Evolutionary conservation across 2,888 invertebrate genomes (phyloP).

Genomic region (Melieria picta): DNA sequence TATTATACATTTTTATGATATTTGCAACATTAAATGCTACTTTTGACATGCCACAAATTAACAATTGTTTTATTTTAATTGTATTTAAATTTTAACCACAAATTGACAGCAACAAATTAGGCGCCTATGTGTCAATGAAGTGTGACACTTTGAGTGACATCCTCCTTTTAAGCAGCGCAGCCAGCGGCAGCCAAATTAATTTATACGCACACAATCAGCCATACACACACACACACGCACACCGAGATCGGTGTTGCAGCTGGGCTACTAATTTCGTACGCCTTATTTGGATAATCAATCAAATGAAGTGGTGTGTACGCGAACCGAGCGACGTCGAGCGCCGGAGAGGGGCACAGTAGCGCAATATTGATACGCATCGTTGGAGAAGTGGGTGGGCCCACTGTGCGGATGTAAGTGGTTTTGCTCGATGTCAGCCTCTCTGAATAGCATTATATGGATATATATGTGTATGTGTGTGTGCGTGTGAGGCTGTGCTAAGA

Average conservation of each 20-base stretch:
- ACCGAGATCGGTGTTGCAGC: not conserved
- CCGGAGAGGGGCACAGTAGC: not conserved
- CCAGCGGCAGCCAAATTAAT: not conserved
- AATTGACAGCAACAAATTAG: not conserved
- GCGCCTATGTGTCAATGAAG: not conserved
- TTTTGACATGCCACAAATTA: no score
- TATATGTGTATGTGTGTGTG: constrained; percentile 12
- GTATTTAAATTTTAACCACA: not conserved
- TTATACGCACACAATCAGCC: not conserved
- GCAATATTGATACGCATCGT: not conserved
- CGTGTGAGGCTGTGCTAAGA: constrained; percentile 12
- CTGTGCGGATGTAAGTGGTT: constrained; percentile 2
- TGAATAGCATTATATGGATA: not conserved
- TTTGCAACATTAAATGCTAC: no score
- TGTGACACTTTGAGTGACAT: not conserved
- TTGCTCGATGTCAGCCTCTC: not conserved
- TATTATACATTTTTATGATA: no score
- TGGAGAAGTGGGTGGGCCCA: not conserved
- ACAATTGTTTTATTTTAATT: no score
- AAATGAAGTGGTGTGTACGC: constrained; percentile 22
- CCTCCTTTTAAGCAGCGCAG: not conserved
- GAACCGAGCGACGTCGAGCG: not conserved
- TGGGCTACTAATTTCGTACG: constrained; percentile 24
- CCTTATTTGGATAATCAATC: constrained; percentile 33
- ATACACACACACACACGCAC: not conserved